These are phyloP conservation scores for Rhyacophila evoluta DNA, from an alignment of 2,888 invertebrate genomes.

Conservation along the genomic window DNA sequence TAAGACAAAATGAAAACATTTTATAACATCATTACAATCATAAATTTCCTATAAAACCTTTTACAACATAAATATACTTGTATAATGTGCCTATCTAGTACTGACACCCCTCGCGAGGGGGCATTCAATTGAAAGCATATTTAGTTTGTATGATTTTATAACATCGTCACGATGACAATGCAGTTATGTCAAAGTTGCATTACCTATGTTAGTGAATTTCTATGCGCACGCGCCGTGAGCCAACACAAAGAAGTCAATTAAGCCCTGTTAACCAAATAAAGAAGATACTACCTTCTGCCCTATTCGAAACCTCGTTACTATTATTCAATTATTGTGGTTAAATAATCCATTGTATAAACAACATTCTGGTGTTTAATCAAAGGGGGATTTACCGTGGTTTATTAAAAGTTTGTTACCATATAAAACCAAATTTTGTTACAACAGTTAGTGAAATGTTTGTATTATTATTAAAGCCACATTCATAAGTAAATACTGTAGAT, in stretches of 20 bases:
- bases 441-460: no score
- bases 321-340: constrained; percentile 47
- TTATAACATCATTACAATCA: no score
- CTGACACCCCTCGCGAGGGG: not conserved
- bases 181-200: constrained; percentile 34
- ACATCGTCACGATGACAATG: constrained; percentile 28
- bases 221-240: constrained; percentile 37
- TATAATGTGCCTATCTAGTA: not conserved
- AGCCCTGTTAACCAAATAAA: constrained; percentile 48
- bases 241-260: constrained; percentile 48
- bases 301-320: not conserved
- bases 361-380: not conserved
- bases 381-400: not conserved
- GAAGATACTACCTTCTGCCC: constrained; percentile 31
- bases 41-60: no score
- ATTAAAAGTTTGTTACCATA: no score
- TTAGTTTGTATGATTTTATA: not conserved
- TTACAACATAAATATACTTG: no score
- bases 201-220: constrained; percentile 28
- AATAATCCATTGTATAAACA: constrained; percentile 45
- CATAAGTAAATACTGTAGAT: no score
- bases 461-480: no score
- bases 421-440: no score
- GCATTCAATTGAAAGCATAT: constrained; percentile 1
- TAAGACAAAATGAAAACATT: no score